Base-by-base conservation (phyloP, 2,888 invertebrate genomes). In the Caradrina clavipalpis region DNA sequence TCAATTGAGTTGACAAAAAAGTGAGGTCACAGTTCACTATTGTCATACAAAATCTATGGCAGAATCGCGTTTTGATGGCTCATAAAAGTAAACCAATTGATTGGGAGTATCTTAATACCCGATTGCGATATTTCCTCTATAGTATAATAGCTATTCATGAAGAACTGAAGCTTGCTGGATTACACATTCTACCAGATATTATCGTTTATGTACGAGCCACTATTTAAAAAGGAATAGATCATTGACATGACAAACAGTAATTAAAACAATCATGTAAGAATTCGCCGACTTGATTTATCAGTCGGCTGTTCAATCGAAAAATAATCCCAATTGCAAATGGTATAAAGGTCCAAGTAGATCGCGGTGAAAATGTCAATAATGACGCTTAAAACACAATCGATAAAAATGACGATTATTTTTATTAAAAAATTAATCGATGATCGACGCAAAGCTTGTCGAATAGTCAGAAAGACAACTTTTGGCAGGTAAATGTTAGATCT, bases 261-360 rank as follows among this genome's bases (percentile, higher is more conserved):
- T 42, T n/a, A 77, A 15, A 17, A 26, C 39, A 59, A 55, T 31
- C 72, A 19, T 42, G 70, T 42, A 71, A 57, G 31, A 60, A 49
- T 51, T 47, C 19, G 8, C 26, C 42, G n/a, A 70, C 17, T 0
- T 0, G 49, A 31, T 1, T 0, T 53, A 31, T 49, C 7, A 17
- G 5, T 39, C 15, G 26, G 21, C 8, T 4, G 15, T 13, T 35
- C 2, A 4, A 42, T 53, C 35, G 21, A n/a, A n/a, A n/a, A n/a
- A 75, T 39, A 19, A 56, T 66, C 21, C 57, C 57, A 19, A 7
- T 49, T 42, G 1, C 15, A 54, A 19, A 47, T 11, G 1, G 19
- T 59, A 19, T 35, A 35, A 56, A 39, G 67, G 45, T 71, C 66
- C 55, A 75, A 56, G 31, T 56, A 42, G 13, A 49, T 39, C 22